phyloP scores from a whole-genome alignment of 2,888 invertebrate genomes.

The Ophion ventricosus region DNA sequence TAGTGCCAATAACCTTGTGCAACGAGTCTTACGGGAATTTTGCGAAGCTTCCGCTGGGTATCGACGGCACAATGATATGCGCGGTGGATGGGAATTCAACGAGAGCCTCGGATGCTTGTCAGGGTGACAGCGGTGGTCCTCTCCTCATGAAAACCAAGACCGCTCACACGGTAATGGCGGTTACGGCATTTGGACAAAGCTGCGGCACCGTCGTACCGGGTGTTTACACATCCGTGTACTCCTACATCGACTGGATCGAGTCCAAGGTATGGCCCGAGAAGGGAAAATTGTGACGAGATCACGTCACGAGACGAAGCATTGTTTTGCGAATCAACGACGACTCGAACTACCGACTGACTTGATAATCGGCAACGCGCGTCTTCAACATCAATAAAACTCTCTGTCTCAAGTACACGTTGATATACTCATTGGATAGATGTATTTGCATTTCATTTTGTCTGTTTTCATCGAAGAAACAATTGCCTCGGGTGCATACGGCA shows the following conservation, averaged over 20 bases:
- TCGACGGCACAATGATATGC: slow-evolving; percentile 77
- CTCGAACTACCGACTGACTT: neutral
- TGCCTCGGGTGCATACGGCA: slow-evolving; percentile 3
- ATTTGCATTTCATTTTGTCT: slow-evolving; percentile 37
- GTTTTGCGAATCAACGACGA: neutral
- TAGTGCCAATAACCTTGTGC: slow-evolving; percentile 72
- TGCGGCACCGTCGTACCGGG: slow-evolving; percentile 76
- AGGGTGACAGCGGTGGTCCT: slow-evolving; percentile 80
- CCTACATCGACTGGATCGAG: slow-evolving; percentile 80
- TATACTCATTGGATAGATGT: slow-evolving; percentile 36
- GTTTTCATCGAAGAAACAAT: slow-evolving; percentile 16
- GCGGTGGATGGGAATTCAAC: slow-evolving; percentile 72
- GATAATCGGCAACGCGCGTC: neutral
- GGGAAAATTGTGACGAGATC: neutral
- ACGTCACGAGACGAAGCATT: neutral
- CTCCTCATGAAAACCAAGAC: slow-evolving; percentile 70
- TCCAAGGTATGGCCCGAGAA: slow-evolving; percentile 74
- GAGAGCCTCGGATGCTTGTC: slow-evolving; percentile 75
- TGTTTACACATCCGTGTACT: slow-evolving; percentile 76
- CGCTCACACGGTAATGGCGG: slow-evolving; percentile 73
- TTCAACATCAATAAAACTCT: neutral
- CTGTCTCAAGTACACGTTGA: neutral
- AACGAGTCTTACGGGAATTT: slow-evolving; percentile 65
- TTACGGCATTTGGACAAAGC: slow-evolving; percentile 77
- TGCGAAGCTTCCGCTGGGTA: slow-evolving; percentile 70